Evolutionary conservation across 1,140 invertebrate species (phyloP).

Genomic region (Neoseiulus cucumeris): DNA sequence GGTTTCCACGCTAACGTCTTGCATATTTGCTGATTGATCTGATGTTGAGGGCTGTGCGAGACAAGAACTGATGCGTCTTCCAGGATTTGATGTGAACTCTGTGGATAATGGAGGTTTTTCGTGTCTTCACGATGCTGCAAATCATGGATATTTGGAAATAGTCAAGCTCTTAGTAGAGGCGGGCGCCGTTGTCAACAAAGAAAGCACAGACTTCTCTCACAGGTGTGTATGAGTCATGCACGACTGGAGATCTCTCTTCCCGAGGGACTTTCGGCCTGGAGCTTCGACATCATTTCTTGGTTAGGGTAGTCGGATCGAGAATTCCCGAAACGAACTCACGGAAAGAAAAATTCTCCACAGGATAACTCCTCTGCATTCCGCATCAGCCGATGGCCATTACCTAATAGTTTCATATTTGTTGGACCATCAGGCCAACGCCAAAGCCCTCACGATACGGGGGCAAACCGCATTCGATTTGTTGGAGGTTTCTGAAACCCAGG

Average conservation of each 20-base stretch:
- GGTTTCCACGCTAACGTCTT: neutral
- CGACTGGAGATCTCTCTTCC: neutral
- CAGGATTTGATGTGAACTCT: neutral
- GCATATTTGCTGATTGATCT: neutral
- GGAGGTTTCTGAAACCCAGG: conserved; percentile 1
- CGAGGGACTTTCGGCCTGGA: neutral
- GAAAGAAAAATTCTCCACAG: neutral
- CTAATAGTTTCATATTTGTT: neutral
- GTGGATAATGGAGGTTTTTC: neutral
- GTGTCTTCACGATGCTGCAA: neutral
- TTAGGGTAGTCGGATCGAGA: no score
- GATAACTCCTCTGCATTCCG: neutral
- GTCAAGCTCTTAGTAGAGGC: neutral
- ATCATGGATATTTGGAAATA: neutral
- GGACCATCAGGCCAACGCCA: neutral
- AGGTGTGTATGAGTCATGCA: neutral
- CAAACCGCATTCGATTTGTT: neutral
- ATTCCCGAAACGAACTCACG: no score
- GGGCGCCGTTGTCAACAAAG: neutral
- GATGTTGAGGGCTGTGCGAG: no score
- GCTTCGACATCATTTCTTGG: no score
- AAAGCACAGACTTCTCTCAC: neutral
- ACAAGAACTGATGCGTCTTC: neutral
- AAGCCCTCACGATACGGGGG: neutral
- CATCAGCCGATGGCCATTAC: neutral